These are phyloP conservation scores for Diacarnus erythraeanus DNA, from an alignment of 37 sponge, comb jelly and placozoan species.

Conservation along the genomic window DNA sequence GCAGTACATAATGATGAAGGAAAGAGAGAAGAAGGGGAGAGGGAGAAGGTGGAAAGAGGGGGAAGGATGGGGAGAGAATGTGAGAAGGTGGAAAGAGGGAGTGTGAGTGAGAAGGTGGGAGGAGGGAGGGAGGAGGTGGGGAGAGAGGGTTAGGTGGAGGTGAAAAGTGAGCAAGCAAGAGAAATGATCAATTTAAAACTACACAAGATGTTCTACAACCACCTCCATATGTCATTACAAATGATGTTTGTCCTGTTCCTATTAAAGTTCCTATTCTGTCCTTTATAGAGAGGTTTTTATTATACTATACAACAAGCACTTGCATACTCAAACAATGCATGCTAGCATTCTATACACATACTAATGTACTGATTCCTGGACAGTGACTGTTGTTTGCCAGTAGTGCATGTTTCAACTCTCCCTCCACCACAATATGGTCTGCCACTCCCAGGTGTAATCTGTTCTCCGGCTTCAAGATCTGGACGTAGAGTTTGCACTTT, in stretches of 20 bases:
- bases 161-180: neutral
- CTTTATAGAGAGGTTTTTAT: neutral
- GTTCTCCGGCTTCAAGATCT: slow-evolving; percentile 68
- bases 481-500: slow-evolving; percentile 60
- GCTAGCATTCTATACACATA: neutral
- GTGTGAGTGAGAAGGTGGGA: neutral
- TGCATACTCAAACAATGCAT: neutral
- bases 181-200: too few species aligned
- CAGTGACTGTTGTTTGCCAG: slow-evolving; percentile 71
- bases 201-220: too few species aligned
- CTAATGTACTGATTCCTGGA: slow-evolving; percentile 65
- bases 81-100: neutral
- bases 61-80: neutral
- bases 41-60: neutral
- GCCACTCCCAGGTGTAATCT: slow-evolving; percentile 43
- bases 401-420: slow-evolving; percentile 67
- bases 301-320: too few species aligned
- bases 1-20: too few species aligned
- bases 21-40: neutral
- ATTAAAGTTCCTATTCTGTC: too few species aligned
- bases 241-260: neutral
- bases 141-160: neutral
- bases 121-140: neutral
- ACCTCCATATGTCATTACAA: too few species aligned
- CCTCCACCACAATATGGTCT: slow-evolving; percentile 69